Conservation (phyloP, 2,113 vertebrate genomes). For the Hiodon alosoides region DNA sequence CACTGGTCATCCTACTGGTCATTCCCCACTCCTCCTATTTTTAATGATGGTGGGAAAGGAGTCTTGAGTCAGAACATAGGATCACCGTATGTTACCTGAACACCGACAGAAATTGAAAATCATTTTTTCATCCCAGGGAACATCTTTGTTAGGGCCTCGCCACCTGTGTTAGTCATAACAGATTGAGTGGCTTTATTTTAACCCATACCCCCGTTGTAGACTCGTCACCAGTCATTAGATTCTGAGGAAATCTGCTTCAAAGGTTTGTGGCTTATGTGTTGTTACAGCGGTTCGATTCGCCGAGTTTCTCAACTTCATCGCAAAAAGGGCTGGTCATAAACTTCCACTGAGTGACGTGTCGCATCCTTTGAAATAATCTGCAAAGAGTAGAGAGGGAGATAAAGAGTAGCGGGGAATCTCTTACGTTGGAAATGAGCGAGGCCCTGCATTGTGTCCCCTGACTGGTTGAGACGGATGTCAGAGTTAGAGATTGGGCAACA, state of each 20-base stretch:
- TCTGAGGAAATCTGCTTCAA: not conserved
- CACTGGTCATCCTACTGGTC: no score
- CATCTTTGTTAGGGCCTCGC: not conserved
- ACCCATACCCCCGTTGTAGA: not conserved
- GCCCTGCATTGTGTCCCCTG: not conserved
- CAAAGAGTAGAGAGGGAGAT: constrained; percentile 10
- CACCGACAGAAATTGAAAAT: not conserved
- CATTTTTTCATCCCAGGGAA: not conserved
- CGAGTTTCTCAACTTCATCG: not conserved
- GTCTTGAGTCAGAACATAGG: no score
- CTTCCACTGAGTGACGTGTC: not conserved
- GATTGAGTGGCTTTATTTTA: not conserved
- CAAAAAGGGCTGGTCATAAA: not conserved
- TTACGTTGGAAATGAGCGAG: not conserved
- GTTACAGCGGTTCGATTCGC: not conserved
- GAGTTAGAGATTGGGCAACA: not conserved
- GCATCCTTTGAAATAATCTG: constrained; percentile 6
- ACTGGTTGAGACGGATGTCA: not conserved
- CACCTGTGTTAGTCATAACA: not conserved
- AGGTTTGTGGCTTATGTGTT: not conserved
- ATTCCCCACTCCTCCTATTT: no score
- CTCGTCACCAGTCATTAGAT: not conserved
- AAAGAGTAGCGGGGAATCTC: not conserved
- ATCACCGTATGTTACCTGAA: no score
- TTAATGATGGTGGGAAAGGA: no score